A percentile compares a stretch with the other conserved stretches of the same genome.
Evolutionary conservation across 2,888 invertebrate genomes (phyloP).

Genomic region (Eremobia ochroleuca): DNA sequence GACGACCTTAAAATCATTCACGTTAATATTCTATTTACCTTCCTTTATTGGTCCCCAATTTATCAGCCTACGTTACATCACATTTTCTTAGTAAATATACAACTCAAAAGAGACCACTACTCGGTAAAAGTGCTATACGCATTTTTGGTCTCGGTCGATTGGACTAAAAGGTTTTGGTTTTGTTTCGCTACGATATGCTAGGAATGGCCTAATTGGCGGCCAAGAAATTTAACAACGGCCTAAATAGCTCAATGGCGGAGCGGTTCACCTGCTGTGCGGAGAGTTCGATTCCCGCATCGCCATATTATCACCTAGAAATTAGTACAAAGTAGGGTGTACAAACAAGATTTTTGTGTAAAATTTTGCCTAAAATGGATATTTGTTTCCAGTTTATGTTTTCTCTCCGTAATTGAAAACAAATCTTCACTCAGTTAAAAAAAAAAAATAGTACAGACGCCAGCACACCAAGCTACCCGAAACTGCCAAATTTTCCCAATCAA

Average conservation of each 20-base stretch:
- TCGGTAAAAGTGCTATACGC: constrained; percentile 10
- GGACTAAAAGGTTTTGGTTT: neutral
- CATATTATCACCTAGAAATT: neutral
- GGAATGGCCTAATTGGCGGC: constrained; percentile 6
- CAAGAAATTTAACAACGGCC: neutral
- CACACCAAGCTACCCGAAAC: no score
- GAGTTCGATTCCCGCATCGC: neutral
- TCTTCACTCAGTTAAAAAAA: neutral
- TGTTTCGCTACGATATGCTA: neutral
- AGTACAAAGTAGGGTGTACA: neutral
- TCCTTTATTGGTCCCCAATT: constrained; percentile 23
- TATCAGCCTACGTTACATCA: constrained; percentile 10
- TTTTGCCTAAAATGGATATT: neutral
- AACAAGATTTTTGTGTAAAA: neutral
- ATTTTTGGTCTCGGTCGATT: neutral
- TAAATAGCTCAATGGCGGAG: neutral
- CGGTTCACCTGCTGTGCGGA: neutral
- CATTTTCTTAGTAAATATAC: neutral
- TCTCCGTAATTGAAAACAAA: neutral
- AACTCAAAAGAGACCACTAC: constrained; percentile 26
- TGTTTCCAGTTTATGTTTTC: neutral
- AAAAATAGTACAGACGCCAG: no score
- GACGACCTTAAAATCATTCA: constrained; percentile 31
- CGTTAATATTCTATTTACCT: constrained; percentile 39
- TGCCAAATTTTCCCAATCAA: no score